Evolutionary conservation across 2,797 vertebrate species (phyloP), one percentile per base, ranked within the genome.

Genomic region (Tarsius wallacei): DNA sequence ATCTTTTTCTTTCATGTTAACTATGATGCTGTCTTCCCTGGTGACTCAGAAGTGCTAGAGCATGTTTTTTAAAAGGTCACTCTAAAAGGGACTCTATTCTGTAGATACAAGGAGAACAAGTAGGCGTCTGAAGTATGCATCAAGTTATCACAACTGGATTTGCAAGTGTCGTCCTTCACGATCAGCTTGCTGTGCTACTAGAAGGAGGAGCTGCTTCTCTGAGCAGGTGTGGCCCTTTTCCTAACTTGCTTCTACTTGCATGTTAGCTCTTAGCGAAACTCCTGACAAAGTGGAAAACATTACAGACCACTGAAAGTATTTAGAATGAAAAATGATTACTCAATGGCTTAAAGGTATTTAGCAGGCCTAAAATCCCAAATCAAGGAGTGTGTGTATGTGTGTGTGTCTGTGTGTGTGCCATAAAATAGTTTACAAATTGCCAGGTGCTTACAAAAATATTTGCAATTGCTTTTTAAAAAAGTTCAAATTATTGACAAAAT

Each of bases 231-330:
- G 97, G 90, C 93, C n/a, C 86, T 96, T 93, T 91, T 90, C 68
- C 57, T 68, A 93, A 97, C 97, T 80, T 96, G 97, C 86, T 98
- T 11, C 2, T 85, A 81, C 97, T 92, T 91, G 89, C 78, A 22
- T 71, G 24, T 24, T 93, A 57, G 71, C 64, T 92, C 97, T 98
- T 95, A 95, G 59, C 70, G 90, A 98, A 97, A 96, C 82, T 83
- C 97, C 87, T 98, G 84, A 96, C 93, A 93, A 97, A 95, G 97
- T 90, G 96, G 47, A 90, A 98, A 98, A 90, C 83, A 87, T 85
- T 53, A 87, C 96, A 98, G 96, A 82, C 87, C 49, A 78, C 95
- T 90, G 10, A 83, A 96, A 95, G 8, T 93, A 97, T 95, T 84
- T 84, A 47, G 22, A 66, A 16, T 71, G 14, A 88, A 90, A 87